Conservation (phyloP, 2,888 invertebrate species). For the Julus scandinavius region DNA sequence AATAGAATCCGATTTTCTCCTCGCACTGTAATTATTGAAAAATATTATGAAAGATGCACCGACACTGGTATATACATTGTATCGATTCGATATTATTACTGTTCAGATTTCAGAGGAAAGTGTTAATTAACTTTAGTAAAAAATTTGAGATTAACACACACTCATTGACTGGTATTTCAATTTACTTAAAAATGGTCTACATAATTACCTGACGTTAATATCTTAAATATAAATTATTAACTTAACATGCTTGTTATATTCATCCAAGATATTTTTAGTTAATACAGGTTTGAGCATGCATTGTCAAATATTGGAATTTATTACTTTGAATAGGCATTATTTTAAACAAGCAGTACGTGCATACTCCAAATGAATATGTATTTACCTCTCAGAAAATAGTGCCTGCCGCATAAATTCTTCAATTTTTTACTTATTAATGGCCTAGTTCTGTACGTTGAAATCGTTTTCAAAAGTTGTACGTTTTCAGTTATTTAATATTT, state of each 20-base stretch:
- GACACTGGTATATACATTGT: too few species aligned
- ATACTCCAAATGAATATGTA: background rate
- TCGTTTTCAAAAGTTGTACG: background rate
- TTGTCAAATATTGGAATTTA: slow-evolving; percentile 11
- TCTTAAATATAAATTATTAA: background rate
- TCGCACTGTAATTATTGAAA: too few species aligned
- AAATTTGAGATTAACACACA: too few species aligned
- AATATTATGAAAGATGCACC: too few species aligned
- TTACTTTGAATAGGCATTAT: background rate
- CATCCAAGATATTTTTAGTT: background rate
- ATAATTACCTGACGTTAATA: background rate
- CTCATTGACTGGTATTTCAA: background rate
- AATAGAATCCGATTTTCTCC: too few species aligned
- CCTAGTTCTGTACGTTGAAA: background rate
- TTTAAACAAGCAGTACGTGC: background rate
- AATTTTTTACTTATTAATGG: background rate
- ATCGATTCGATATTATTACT: too few species aligned
- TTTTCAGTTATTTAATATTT: slow-evolving; percentile 3
- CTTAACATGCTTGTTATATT: background rate
- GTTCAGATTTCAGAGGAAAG: too few species aligned
- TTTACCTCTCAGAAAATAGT: background rate
- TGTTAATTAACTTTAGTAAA: too few species aligned
- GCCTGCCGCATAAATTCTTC: background rate
- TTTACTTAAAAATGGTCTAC: background rate
- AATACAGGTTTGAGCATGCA: background rate